Evolutionary conservation across 2,113 vertebrate species (phyloP).

Genomic region (Notiomystis cincta): DNA sequence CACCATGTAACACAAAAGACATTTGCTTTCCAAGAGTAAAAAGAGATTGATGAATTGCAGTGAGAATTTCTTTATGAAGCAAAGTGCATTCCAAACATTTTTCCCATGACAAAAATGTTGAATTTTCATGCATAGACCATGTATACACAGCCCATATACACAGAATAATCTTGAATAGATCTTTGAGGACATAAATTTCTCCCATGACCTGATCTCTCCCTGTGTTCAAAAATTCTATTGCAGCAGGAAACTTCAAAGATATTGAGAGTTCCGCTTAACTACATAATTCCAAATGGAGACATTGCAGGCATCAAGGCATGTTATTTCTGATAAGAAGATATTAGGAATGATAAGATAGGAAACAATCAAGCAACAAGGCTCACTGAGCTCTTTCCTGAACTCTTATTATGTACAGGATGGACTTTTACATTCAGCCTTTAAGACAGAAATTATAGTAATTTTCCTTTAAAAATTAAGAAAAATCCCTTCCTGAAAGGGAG

Average conservation of each 20-base stretch:
- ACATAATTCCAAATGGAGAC: background rate
- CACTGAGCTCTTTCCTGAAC: background rate
- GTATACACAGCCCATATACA: background rate
- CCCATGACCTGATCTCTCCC: background rate
- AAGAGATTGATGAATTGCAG: background rate
- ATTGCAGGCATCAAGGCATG: background rate
- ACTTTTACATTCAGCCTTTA: background rate
- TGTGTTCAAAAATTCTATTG: background rate
- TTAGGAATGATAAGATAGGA: background rate
- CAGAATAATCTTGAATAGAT: background rate
- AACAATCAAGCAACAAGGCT: background rate
- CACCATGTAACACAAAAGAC: background rate
- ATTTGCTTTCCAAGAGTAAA: background rate
- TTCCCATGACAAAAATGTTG: slow-evolving; percentile 50
- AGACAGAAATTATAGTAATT: background rate
- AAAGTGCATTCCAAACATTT: slow-evolving; percentile 47
- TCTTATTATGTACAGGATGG: background rate
- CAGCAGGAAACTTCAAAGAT: background rate
- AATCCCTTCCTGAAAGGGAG: background rate
- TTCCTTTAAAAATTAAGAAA: background rate
- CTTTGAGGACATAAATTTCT: background rate
- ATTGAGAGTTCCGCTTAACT: background rate
- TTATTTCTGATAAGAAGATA: background rate
- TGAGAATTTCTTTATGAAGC: background rate
- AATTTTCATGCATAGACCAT: background rate